These are phyloP conservation scores for Varanus komodoensis DNA, from an alignment of 2,113 vertebrate species.

Conservation along the genomic window DNA sequence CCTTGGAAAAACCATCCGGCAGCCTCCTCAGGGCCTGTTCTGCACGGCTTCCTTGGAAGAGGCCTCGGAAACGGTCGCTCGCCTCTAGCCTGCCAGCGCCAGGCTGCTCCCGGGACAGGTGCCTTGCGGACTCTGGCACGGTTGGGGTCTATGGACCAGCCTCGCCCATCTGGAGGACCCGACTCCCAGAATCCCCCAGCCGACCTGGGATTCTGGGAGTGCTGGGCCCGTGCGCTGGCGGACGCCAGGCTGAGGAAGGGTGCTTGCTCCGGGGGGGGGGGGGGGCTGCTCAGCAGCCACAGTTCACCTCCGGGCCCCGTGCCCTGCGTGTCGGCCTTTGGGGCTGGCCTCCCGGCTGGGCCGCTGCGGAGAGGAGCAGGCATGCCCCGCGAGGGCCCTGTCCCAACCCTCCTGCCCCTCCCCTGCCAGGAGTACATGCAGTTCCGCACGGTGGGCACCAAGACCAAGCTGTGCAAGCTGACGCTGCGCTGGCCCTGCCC, in stretches of 20 bases:
- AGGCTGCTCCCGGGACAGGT: not conserved
- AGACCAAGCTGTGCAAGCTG: constrained; percentile 87
- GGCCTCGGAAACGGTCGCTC: no score
- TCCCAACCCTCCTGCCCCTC: rapidly evolving
- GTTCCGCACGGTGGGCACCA: constrained; percentile 84
- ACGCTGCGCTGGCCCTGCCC: constrained; percentile 90
- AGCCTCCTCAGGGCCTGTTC: not conserved
- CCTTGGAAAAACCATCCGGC: not conserved
- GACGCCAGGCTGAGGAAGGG: no score
- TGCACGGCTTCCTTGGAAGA: not conserved
- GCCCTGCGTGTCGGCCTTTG: no score
- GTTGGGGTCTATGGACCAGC: not conserved
- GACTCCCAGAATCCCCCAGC: no score
- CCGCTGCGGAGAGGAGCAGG: no score
- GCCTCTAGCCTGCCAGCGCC: not conserved
- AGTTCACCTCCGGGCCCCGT: no score
- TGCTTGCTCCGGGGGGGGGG: no score
- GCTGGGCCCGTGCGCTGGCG: not conserved
- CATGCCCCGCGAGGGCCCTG: not conserved
- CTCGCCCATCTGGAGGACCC: no score
- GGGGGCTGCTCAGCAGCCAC: no score
- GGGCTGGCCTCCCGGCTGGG: no score
- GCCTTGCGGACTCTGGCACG: no score
- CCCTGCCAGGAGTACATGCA: constrained; percentile 83
- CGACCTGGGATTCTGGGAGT: no score